These are phyloP conservation scores for Cacoxenus indagator DNA, from an alignment of 2,888 invertebrate species.

Conservation along the genomic window DNA sequence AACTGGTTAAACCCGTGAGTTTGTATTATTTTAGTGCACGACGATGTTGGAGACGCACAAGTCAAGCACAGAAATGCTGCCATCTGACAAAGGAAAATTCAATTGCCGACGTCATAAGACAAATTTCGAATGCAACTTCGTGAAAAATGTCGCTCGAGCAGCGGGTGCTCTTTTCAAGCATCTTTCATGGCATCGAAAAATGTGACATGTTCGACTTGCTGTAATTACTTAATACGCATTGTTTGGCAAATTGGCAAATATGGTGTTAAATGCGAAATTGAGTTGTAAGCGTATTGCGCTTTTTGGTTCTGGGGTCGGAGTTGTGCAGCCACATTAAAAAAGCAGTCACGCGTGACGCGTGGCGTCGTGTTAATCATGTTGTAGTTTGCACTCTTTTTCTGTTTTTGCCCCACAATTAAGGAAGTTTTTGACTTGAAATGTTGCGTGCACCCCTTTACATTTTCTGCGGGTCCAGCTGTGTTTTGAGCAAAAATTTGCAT, in stretches of 20 bases:
- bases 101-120: conserved; percentile 7
- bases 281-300: not conserved
- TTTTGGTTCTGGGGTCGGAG: not conserved
- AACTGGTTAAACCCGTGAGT: conserved; percentile 12
- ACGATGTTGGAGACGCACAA: not conserved
- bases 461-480: conserved; percentile 26
- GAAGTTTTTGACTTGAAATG: conserved; percentile 6
- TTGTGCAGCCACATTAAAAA: too few relatives aligned
- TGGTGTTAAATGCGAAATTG: not conserved
- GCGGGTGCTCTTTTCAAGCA: not conserved
- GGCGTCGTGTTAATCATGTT: conserved; percentile 2
- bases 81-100: not conserved
- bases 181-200: conserved; percentile 35
- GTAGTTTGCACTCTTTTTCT: conserved; percentile 35
- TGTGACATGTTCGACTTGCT: conserved; percentile 36
- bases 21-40: not conserved
- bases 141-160: conserved; percentile 42
- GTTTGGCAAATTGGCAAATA: conserved; percentile 47
- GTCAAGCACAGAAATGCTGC: conserved; percentile 4
- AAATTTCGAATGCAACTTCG: conserved; percentile 34
- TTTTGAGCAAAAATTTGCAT: conserved; percentile 42
- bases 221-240: conserved; percentile 58
- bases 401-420: not conserved
- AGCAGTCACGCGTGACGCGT: not conserved
- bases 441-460: conserved; percentile 6